Conservation (phyloP, 2,888 invertebrate genomes). For the Mongoloraphidia duomilia region DNA sequence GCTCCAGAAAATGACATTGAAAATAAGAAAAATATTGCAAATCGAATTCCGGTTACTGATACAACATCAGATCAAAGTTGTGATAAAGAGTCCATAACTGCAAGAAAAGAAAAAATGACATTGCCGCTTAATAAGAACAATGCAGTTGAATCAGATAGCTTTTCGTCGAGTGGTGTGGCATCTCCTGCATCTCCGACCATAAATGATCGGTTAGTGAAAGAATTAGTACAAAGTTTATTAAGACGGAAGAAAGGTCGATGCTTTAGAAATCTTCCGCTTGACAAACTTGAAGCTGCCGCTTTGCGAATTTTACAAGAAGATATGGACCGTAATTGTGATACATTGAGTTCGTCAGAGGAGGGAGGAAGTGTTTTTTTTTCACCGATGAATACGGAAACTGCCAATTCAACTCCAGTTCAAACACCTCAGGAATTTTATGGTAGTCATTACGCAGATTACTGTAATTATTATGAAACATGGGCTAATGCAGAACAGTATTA, state of each 20-base stretch:
- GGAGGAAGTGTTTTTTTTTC: conserved; percentile 22
- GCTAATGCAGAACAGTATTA: conserved; percentile 22
- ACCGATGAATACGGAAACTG: conserved; percentile 24
- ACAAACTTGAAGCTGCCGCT: conserved; percentile 42
- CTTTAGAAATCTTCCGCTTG: conserved; percentile 37
- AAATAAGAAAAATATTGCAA: conserved; percentile 5
- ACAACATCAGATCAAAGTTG: conserved; percentile 16
- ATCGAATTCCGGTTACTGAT: conserved; percentile 15
- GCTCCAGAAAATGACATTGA: conserved; percentile 13
- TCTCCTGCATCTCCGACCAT: conserved; percentile 32
- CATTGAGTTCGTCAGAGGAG: conserved; percentile 28
- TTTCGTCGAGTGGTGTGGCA: conserved; percentile 37
- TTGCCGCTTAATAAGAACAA: conserved; percentile 32
- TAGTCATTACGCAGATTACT: conserved; percentile 34
- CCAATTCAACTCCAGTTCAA: conserved; percentile 33
- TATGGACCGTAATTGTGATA: conserved; percentile 31
- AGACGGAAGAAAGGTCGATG: conserved; percentile 37
- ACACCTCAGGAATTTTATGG: conserved; percentile 33
- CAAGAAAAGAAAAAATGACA: conserved; percentile 35
- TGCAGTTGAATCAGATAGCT: conserved; percentile 35
- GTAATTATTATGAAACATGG: conserved; percentile 41
- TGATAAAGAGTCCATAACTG: conserved; percentile 28
- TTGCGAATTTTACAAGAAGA: conserved; percentile 41
- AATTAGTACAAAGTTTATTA: conserved; percentile 41
- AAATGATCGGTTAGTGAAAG: conserved; percentile 40